Percentiles rank a stretch among this genome's conserved stretches.
These are phyloP conservation scores for Drosophila athabasca DNA, from an alignment of 1,140 invertebrate species.

Conservation along the genomic window DNA sequence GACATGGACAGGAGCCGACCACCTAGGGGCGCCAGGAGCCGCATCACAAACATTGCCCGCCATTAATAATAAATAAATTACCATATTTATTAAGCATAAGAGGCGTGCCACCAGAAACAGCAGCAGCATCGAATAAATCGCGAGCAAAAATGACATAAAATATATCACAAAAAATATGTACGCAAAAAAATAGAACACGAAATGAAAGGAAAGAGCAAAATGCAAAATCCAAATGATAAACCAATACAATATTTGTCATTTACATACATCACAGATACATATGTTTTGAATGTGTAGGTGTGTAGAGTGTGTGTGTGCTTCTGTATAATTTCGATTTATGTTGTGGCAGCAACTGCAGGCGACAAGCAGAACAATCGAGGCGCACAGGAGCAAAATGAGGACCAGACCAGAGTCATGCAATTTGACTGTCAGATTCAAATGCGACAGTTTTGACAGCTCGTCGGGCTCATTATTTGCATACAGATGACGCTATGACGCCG, in stretches of 20 bases:
- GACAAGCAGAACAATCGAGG: constrained; percentile 29
- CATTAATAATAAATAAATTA: constrained; percentile 78
- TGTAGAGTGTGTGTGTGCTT: constrained; percentile 9
- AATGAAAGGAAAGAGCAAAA: constrained; percentile 29
- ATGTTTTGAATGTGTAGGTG: background rate
- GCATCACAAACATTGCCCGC: constrained; percentile 55
- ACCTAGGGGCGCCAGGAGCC: constrained; percentile 21
- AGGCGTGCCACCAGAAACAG: background rate
- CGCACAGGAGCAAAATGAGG: background rate
- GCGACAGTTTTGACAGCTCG: constrained; percentile 75
- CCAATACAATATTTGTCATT: constrained; percentile 69
- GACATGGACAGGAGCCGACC: background rate
- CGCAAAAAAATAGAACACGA: background rate
- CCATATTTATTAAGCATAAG: constrained; percentile 69
- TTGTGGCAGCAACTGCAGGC: constrained; percentile 56
- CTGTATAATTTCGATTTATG: constrained; percentile 71
- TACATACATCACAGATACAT: constrained; percentile 37
- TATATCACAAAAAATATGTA: background rate
- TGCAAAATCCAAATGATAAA: constrained; percentile 65
- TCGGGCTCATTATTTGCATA: constrained; percentile 66
- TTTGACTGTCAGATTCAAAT: constrained; percentile 77
- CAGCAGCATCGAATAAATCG: constrained; percentile 33
- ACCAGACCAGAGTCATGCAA: constrained; percentile 32
- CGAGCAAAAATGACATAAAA: constrained; percentile 37
- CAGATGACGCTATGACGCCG: constrained; percentile 38